These are phyloP conservation scores for Drosophila micromelanica DNA, from an alignment of 1,140 invertebrate species.

Conservation along the genomic window DNA sequence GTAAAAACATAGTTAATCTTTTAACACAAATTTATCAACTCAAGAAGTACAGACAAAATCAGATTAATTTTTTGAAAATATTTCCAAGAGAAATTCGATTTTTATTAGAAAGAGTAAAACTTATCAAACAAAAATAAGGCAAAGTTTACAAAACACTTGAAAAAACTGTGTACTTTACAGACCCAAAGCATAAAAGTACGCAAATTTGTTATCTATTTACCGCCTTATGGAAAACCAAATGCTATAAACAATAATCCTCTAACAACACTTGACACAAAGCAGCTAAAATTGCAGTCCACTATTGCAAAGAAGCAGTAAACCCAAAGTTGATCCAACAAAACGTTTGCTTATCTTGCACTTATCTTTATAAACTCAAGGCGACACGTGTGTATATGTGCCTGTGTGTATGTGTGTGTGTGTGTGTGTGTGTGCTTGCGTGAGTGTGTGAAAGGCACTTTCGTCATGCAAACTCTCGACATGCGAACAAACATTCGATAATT, in stretches of 20 bases:
- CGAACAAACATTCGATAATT: conserved; percentile 72
- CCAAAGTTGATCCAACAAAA: conserved; percentile 50
- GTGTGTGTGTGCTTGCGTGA: conserved; percentile 2
- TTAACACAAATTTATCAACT: too few species aligned
- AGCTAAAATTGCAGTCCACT: conserved; percentile 25
- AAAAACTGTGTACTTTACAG: not conserved
- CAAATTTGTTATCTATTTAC: conserved; percentile 10
- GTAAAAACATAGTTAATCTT: too few species aligned
- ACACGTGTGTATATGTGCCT: not conserved
- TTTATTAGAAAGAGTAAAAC: not conserved
- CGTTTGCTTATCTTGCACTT: conserved; percentile 59
- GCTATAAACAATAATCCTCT: conserved; percentile 24
- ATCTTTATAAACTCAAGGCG: conserved; percentile 40
- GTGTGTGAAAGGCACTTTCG: conserved; percentile 26
- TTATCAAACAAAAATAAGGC: not conserved
- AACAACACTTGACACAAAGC: conserved; percentile 34
- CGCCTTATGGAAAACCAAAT: not conserved
- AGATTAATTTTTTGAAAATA: too few species aligned
- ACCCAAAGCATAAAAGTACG: not conserved
- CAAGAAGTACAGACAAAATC: too few species aligned
- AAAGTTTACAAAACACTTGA: not conserved
- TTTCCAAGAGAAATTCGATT: not conserved
- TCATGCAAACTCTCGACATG: conserved; percentile 32
- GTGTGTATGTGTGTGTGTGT: not conserved
- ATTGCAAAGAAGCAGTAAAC: conserved; percentile 40